phyloP scores from a whole-genome alignment of 2,888 invertebrate genomes.

The Phengaris alcon region DNA sequence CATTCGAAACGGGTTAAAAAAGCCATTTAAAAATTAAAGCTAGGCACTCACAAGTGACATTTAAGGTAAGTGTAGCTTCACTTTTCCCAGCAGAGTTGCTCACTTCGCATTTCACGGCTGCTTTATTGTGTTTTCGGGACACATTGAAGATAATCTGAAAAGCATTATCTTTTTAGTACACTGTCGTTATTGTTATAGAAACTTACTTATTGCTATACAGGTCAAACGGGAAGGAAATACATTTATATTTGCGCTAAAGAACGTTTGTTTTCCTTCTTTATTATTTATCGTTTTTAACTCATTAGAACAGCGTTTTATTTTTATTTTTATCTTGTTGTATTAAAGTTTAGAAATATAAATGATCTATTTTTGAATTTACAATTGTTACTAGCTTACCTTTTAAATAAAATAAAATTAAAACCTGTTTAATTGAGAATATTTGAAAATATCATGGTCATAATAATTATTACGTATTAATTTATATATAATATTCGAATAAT shows the following conservation, averaged over 20 bases:
- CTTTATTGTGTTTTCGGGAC: constrained; percentile 89
- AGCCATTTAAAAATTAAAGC: constrained; percentile 25
- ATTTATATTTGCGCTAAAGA: not conserved
- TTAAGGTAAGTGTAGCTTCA: constrained; percentile 88
- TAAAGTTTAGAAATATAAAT: no score
- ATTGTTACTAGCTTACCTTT: not conserved
- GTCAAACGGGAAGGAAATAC: not conserved
- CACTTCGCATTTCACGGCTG: constrained; percentile 94
- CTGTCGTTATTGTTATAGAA: constrained; percentile 16
- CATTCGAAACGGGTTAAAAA: constrained; percentile 19
- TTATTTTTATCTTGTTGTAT: no score
- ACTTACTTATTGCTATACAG: not conserved
- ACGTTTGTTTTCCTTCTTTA: not conserved
- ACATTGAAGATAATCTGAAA: constrained; percentile 87
- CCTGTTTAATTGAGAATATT: not conserved
- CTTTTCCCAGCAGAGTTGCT: constrained; percentile 94
- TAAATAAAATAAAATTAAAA: not conserved
- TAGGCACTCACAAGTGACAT: constrained; percentile 92
- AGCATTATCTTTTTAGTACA: constrained; percentile 26
- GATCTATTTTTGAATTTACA: not conserved
- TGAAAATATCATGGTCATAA: not conserved
- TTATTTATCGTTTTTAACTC: no score
- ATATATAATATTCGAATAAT: no score
- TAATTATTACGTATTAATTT: not conserved
- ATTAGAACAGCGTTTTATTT: no score